These are phyloP conservation scores for Harpagifer antarcticus DNA, from an alignment of 2,797 vertebrate species.

Conservation along the genomic window DNA sequence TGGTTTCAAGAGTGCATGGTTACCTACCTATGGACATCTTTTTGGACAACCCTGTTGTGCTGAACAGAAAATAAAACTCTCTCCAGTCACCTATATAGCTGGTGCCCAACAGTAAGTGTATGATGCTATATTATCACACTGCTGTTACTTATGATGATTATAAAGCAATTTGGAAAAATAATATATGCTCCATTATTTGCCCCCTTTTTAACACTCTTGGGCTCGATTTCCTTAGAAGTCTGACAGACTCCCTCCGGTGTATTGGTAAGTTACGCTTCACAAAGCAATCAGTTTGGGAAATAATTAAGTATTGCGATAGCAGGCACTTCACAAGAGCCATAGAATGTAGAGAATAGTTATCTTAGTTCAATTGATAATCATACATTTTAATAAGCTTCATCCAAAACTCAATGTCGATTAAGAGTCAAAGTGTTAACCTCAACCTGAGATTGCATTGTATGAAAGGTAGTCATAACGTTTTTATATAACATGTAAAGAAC, in stretches of 20 bases:
- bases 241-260: constrained; percentile 32
- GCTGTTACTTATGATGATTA: constrained; percentile 32
- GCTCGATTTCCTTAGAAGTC: constrained; percentile 29
- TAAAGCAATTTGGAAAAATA: constrained; percentile 37
- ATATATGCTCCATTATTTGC: constrained; percentile 43
- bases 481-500: background rate
- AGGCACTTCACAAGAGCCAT: constrained; percentile 20
- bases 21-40: background rate
- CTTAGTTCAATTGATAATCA: constrained; percentile 24
- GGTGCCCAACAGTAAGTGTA: constrained; percentile 1
- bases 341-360: constrained; percentile 16
- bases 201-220: constrained; percentile 33
- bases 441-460: background rate
- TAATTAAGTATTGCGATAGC: constrained; percentile 21
- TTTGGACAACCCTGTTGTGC: background rate
- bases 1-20: background rate
- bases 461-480: background rate
- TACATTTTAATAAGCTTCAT: constrained; percentile 13
- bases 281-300: constrained; percentile 38
- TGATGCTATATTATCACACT: constrained; percentile 20
- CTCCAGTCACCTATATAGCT: constrained; percentile 4
- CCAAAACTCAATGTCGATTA: constrained; percentile 1
- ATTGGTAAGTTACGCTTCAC: constrained; percentile 32
- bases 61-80: background rate
- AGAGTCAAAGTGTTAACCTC: background rate